Conservation (phyloP, 2,797 vertebrate species). For the Cynodonichthys magdalenae region DNA sequence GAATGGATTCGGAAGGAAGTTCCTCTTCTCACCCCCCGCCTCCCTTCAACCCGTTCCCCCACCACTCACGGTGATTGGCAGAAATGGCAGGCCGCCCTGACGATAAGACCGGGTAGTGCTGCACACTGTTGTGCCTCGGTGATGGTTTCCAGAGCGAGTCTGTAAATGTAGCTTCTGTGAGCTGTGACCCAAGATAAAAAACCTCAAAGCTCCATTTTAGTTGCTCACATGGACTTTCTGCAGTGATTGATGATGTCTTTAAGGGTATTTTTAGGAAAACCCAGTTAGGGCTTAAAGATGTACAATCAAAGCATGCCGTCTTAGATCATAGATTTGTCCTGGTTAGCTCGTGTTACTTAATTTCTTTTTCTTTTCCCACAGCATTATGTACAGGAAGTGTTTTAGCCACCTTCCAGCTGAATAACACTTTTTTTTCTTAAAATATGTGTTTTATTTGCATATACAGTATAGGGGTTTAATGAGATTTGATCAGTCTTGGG, state of each 20-base stretch:
- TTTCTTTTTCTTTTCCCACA: not conserved
- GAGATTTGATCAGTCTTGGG: not conserved
- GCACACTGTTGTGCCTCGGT: slow-evolving; percentile 29
- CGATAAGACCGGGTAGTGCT: slow-evolving; percentile 64
- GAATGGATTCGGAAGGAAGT: slow-evolving; percentile 85
- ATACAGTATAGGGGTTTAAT: not conserved
- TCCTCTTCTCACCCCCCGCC: slow-evolving; percentile 33
- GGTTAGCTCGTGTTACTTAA: too few relatives aligned
- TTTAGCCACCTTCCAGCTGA: not conserved
- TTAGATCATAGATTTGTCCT: not conserved
- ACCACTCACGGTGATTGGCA: slow-evolving; percentile 76
- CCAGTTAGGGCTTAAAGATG: not conserved
- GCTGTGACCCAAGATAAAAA: not conserved
- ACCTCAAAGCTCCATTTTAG: not conserved
- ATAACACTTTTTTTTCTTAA: not conserved
- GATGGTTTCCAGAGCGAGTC: slow-evolving; percentile 19
- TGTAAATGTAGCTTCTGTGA: slow-evolving; percentile 7
- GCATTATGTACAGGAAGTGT: too few relatives aligned
- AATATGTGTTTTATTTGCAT: not conserved
- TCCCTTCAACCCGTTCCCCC: slow-evolving; percentile 10
- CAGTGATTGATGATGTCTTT: slow-evolving; percentile 2
- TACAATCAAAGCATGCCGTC: not conserved
- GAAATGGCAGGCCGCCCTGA: slow-evolving; percentile 75
- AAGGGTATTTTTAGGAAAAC: not conserved
- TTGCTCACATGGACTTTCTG: not conserved